Conservation (phyloP, 2,888 invertebrate species). For the Drosophila anceps region DNA sequence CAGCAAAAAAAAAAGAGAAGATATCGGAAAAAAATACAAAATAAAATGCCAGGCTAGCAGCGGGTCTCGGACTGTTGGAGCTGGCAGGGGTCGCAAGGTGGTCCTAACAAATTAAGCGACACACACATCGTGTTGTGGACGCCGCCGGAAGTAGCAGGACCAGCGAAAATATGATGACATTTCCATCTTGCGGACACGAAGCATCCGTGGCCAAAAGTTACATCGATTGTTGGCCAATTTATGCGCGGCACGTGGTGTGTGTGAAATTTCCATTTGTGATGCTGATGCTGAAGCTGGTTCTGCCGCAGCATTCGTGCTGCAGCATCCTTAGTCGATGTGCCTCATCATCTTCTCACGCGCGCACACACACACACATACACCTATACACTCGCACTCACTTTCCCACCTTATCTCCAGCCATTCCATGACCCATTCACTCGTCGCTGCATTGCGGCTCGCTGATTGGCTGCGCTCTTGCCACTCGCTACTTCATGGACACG, state of each 20-base stretch:
- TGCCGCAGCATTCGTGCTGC: constrained; percentile 28
- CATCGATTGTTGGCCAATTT: constrained; percentile 79
- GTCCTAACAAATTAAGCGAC: constrained; percentile 83
- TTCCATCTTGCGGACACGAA: constrained; percentile 56
- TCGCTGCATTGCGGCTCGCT: constrained; percentile 16
- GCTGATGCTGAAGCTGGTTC: constrained; percentile 32
- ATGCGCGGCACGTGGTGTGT: constrained; percentile 83
- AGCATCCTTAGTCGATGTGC: constrained; percentile 44
- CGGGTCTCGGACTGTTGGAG: constrained; percentile 19
- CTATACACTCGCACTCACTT: constrained; percentile 10
- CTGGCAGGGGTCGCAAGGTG: constrained; percentile 35
- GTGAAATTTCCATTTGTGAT: constrained; percentile 63
- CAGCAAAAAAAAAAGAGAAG: constrained; percentile 36
- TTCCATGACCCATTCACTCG: constrained; percentile 58
- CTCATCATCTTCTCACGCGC: constrained; percentile 62
- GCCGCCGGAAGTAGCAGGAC: constrained; percentile 29
- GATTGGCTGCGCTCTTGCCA: constrained; percentile 64
- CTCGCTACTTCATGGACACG: constrained; percentile 63
- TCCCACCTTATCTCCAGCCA: constrained; percentile 68
- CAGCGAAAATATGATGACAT: constrained; percentile 79
- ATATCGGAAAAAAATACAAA: constrained; percentile 20
- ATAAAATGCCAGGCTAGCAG: constrained; percentile 32
- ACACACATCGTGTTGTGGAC: constrained; percentile 55
- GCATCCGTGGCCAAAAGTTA: constrained; percentile 69
- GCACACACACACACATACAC: constrained; percentile 14